A percentile compares a stretch with the other conserved stretches of the same genome.
Evolutionary conservation across 2,797 vertebrate species (phyloP).

Genomic region (Nasua narica): DNA sequence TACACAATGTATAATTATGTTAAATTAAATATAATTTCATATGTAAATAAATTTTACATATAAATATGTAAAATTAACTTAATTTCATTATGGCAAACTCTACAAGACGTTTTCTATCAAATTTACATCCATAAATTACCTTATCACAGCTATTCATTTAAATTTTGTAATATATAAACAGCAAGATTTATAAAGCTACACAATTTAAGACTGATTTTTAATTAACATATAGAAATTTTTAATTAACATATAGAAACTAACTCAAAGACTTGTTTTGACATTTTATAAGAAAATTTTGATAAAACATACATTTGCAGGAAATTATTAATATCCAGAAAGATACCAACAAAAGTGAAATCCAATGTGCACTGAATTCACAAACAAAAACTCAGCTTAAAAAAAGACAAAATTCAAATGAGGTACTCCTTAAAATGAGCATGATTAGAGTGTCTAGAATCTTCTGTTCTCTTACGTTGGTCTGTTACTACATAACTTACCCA

Average conservation of each 20-base stretch:
- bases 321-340: constrained; percentile 3
- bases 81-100: neutral
- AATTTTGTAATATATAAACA: neutral
- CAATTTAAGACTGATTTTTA: neutral
- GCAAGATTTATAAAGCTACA: neutral
- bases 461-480: neutral
- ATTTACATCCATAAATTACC: neutral
- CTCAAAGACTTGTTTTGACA: neutral
- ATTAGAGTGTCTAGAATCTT: neutral
- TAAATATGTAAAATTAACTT: constrained; percentile 4
- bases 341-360: neutral
- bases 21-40: no score
- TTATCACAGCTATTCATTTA: neutral
- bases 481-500: neutral
- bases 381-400: neutral
- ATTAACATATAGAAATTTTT: neutral
- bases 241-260: constrained; percentile 14
- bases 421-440: neutral
- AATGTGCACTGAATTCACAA: neutral
- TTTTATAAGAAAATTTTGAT: neutral
- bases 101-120: constrained; percentile 2
- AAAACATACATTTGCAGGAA: neutral
- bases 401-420: neutral
- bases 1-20: neutral
- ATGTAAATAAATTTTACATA: no score